A percentile compares a stretch with the other conserved stretches of the same genome.
Conservation (phyloP, 1,140 invertebrate genomes). For the Aphelenchoides fujianensis region DNA sequence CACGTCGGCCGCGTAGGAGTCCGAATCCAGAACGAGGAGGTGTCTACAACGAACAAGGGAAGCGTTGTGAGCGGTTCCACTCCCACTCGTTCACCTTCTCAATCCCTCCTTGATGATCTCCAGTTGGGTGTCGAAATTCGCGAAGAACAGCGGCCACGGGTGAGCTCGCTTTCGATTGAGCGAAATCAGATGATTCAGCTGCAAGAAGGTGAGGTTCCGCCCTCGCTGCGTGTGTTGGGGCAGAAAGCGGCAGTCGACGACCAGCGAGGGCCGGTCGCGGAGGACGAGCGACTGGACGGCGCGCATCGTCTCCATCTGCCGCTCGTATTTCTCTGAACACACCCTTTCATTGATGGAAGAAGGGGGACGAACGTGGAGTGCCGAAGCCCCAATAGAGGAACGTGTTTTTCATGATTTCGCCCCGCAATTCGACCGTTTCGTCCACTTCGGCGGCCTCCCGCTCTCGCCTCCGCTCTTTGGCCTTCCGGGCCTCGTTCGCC, state of each 20-base stretch:
- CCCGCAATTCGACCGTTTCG: too few species aligned
- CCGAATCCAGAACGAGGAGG: conserved; percentile 15
- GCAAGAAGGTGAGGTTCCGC: conserved; percentile 34
- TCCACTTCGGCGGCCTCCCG: too few species aligned
- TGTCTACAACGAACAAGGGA: conserved; percentile 22
- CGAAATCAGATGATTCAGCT: conserved; percentile 36
- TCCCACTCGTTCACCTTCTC: not conserved
- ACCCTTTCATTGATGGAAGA: too few species aligned
- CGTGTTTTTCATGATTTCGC: too few species aligned
- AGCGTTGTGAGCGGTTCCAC: not conserved
- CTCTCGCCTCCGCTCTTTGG: too few species aligned
- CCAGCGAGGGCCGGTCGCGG: conserved; percentile 30
- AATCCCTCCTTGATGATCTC: not conserved
- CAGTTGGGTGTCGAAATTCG: conserved; percentile 33
- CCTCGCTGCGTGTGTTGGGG: conserved; percentile 33
- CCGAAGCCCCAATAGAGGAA: too few species aligned
- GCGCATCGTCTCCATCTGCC: not conserved
- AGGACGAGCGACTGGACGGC: too few species aligned
- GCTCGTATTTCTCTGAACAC: too few species aligned
- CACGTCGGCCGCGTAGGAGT: not conserved
- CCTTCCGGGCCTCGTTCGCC: not conserved
- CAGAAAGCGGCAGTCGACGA: conserved; percentile 46
- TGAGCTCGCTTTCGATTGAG: conserved; percentile 21
- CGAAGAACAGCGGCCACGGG: conserved; percentile 42
- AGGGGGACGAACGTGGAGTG: too few species aligned